phyloP scores from a whole-genome alignment of 2,888 invertebrate species.

The Actias luna region DNA sequence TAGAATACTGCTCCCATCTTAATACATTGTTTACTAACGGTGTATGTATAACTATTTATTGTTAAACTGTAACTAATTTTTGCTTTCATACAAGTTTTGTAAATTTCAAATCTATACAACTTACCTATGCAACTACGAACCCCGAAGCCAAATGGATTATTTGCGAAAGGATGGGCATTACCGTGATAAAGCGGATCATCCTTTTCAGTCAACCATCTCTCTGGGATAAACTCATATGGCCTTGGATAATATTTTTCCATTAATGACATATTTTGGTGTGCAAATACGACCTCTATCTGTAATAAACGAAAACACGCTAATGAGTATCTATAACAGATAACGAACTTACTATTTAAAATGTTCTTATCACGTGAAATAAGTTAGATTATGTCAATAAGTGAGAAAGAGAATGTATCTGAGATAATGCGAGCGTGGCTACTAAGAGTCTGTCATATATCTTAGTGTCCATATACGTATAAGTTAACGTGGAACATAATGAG shows the following conservation, averaged over 20 bases:
- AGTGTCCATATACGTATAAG: too few relatives aligned
- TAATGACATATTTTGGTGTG: constrained; percentile 84
- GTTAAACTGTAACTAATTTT: neutral
- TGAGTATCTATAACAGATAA: neutral
- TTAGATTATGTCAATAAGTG: too few relatives aligned
- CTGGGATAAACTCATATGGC: constrained; percentile 86
- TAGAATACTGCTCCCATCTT: neutral
- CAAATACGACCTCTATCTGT: constrained; percentile 43
- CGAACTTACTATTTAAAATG: neutral
- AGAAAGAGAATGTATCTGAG: too few relatives aligned
- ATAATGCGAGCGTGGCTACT: too few relatives aligned
- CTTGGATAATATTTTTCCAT: constrained; percentile 84
- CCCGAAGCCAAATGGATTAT: constrained; percentile 85
- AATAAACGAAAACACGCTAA: neutral
- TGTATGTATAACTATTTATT: neutral
- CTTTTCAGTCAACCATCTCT: constrained; percentile 84
- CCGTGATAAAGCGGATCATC: constrained; percentile 62
- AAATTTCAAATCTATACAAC: neutral
- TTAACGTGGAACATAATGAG: too few relatives aligned
- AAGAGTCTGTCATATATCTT: too few relatives aligned
- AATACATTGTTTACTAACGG: neutral
- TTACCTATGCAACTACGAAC: constrained; percentile 85
- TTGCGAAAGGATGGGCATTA: constrained; percentile 82
- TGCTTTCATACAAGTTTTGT: neutral
- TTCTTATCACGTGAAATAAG: neutral